Evolutionary conservation across 2,888 invertebrate genomes (phyloP), one percentile per base, ranked within the genome.

Genomic region (Homarus gammarus): DNA sequence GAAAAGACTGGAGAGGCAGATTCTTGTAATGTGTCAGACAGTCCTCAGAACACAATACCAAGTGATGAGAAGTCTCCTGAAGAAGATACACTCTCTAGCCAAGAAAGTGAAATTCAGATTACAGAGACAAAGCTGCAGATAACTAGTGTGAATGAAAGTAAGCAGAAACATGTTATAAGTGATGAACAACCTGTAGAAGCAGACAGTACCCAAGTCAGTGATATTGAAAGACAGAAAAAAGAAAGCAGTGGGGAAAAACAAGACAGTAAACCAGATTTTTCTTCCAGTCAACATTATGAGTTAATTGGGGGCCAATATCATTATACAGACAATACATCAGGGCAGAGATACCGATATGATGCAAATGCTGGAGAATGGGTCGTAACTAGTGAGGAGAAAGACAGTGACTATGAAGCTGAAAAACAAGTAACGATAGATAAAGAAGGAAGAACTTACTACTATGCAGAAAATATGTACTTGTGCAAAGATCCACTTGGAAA

Each of bases 361-460:
- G 70, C 72, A 31, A 73, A 61, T 40, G 72, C 36, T 31, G 38
- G 84, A 18, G 77, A 90, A 36, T 91, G 91, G 91, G 56, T 83
- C 27, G 61, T 72, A 31, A 70, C 40, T 15, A 44, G 27, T 82
- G 77, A 10, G 33, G 49, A 73, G 10, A 64, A 10, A 40, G 56
- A 61, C 27, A 64, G 18, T 72, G 51, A 70, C 51, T 36, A 61
- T 75, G 38, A 49, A 44, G 61, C 27, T 27, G 64, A 78, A 22
- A 72, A 81, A 6, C 31, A 82, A 12, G 81, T 84, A 56, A 85
- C 78, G 1, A 82, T 68, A n/a, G 92, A 92, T 73, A 82, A 70
- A 64, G 90, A 92, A 83, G 92, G 92, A 15, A 85, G 92, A 75
- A 86, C 86, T 27, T 92, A 90, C 56, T 92, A 92, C 82, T 85